Percentiles rank a stretch among this genome's conserved stretches.
phyloP scores from a whole-genome alignment of 2,113 vertebrate species.

The Tonatia bakeri region DNA sequence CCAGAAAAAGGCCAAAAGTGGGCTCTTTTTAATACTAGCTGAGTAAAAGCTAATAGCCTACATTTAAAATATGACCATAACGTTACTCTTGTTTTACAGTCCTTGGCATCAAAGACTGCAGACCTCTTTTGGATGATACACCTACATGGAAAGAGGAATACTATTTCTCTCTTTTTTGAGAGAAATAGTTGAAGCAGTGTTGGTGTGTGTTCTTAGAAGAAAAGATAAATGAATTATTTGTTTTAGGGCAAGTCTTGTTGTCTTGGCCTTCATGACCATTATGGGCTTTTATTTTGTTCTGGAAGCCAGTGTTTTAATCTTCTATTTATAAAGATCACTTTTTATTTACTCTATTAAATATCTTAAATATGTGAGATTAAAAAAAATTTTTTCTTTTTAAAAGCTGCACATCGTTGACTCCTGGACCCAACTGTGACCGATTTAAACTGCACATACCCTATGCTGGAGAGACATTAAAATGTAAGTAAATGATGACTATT shows the following conservation, averaged over 20 bases:
- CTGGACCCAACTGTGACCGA: constrained; percentile 95
- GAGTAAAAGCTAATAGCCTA: constrained; percentile 32
- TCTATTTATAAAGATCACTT: constrained; percentile 3
- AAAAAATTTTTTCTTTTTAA: neutral
- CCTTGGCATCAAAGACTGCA: constrained; percentile 50
- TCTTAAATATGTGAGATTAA: neutral
- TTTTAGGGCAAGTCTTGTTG: neutral
- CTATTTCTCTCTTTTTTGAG: neutral
- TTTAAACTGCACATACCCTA: constrained; percentile 99
- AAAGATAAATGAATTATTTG: neutral
- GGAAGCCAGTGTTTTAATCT: neutral
- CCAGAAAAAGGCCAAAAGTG: constrained; percentile 49
- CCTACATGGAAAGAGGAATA: constrained; percentile 40
- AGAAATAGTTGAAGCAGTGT: neutral
- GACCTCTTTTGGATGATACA: constrained; percentile 37
- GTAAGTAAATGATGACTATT: constrained; percentile 82
- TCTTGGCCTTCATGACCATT: neutral
- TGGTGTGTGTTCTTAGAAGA: constrained; percentile 25
- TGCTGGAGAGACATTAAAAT: constrained; percentile 98
- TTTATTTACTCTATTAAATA: constrained; percentile 43
- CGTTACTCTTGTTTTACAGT: neutral
- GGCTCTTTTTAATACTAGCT: constrained; percentile 45
- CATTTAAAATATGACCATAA: constrained; percentile 52
- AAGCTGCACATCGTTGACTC: constrained; percentile 94
- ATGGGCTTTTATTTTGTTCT: constrained; percentile 11